Evolutionary conservation across 2,797 vertebrate species (phyloP).

Genomic region (Eulemur rubriventer): DNA sequence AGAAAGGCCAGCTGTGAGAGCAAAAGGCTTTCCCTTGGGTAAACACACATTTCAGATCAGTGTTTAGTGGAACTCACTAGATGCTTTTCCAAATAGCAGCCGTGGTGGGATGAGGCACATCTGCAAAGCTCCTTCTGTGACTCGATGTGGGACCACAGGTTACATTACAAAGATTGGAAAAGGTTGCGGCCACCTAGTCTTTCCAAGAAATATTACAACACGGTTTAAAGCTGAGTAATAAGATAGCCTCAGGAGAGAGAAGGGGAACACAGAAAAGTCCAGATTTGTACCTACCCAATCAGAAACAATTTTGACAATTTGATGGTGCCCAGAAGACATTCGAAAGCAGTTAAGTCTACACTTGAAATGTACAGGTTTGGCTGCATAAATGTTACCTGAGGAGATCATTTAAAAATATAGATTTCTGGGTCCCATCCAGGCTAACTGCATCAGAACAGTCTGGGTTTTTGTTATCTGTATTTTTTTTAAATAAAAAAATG

Average conservation of each 20-base stretch:
- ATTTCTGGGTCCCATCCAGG: background rate
- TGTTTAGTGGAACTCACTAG: background rate
- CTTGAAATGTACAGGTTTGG: background rate
- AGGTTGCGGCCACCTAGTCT: background rate
- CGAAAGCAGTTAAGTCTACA: background rate
- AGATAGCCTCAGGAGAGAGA: background rate
- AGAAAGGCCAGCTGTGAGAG: background rate
- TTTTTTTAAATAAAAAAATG: background rate
- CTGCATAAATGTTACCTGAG: background rate
- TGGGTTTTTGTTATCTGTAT: background rate
- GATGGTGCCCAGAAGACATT: background rate
- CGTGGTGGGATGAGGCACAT: background rate
- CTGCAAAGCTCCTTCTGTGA: background rate
- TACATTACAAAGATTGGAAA: background rate
- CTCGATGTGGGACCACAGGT: too few relatives aligned
- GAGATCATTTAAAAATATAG: background rate
- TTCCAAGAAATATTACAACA: slow-evolving; percentile 32
- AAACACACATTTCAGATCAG: background rate
- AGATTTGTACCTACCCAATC: background rate
- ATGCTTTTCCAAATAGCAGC: background rate
- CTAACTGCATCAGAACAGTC: background rate
- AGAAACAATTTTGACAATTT: background rate
- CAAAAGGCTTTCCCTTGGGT: background rate
- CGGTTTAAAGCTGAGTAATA: background rate
- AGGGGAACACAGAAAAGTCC: background rate